Evolutionary conservation across 2,113 vertebrate genomes (phyloP).

Genomic region (Spermophilus dauricus): DNA sequence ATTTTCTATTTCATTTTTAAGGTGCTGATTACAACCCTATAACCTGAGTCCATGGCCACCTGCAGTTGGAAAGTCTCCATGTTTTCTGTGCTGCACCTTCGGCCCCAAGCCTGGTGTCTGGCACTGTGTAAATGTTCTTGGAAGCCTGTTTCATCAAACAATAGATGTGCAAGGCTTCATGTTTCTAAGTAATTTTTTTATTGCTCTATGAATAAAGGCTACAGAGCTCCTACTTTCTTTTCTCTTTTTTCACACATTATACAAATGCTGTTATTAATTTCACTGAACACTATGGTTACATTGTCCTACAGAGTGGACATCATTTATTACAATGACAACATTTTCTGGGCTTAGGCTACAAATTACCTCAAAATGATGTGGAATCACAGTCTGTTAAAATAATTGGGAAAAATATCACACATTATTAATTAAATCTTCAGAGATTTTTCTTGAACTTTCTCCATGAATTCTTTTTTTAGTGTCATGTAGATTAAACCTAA

Average conservation of each 20-base stretch:
- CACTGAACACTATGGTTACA: conserved; percentile 1
- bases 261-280: conserved; percentile 22
- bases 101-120: not conserved
- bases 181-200: conserved; percentile 31
- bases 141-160: conserved; percentile 26
- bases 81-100: not conserved
- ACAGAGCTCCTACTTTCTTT: conserved; percentile 30
- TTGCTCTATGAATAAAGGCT: conserved; percentile 22
- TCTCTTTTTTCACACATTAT: not conserved
- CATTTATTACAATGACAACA: conserved; percentile 57
- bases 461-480: conserved; percentile 58
- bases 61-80: not conserved
- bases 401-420: conserved; percentile 75
- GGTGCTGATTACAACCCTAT: not conserved
- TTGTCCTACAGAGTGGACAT: not conserved
- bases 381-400: conserved; percentile 66
- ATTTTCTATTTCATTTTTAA: not conserved
- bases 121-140: not conserved
- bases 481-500: conserved; percentile 61
- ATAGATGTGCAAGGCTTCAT: not conserved
- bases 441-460: conserved; percentile 70
- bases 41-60: not conserved
- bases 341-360: conserved; percentile 57
- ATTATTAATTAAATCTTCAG: conserved; percentile 66
- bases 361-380: conserved; percentile 57